Evolutionary conservation across 1,140 invertebrate species (phyloP), one percentile per base, ranked within the genome.

Genomic region (Streblospio benedicti): DNA sequence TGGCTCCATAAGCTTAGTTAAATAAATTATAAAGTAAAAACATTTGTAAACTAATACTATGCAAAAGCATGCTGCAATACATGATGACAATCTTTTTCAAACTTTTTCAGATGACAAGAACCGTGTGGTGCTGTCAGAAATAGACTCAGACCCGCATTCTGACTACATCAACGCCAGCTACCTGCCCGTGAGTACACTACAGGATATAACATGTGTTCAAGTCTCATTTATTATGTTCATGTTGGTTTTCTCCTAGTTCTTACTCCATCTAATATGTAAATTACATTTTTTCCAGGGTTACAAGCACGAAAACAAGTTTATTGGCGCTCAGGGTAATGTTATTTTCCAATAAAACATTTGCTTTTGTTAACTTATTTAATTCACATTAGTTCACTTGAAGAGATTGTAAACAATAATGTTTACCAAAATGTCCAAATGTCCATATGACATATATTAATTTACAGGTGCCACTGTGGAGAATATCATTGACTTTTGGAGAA

Each of bases 151-250:
- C 30, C 50, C 60, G 9, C 79, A 79, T 73, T 79, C 81, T 65
- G 92, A 94, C 79, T 97, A 96, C 72, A 91, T 96, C 23, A 97
- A 97, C 81, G 92, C 91, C 12, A 96, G 95, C 81, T 97, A 92
- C 77, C 95, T 97, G 65, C 92, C 96, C 79, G 78, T 80, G 75
- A 73, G 76, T 74, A n/a, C n/a, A n/a, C n/a, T n/a, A n/a, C n/a
- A n/a, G n/a, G n/a, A n/a, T n/a, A n/a, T n/a, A n/a, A n/a, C n/a
- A n/a, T n/a, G n/a, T n/a, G n/a, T n/a, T n/a, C n/a, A n/a, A n/a
- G n/a, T n/a, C n/a, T n/a, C n/a, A n/a, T n/a, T n/a, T n/a, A n/a
- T n/a, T n/a, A n/a, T n/a, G n/a, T n/a, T n/a, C n/a, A n/a, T n/a
- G n/a, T n/a, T n/a, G n/a, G n/a, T n/a, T n/a, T n/a, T n/a, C n/a